Base-by-base conservation (phyloP, 2,888 invertebrate genomes). In the Rhamnusium bicolor region DNA sequence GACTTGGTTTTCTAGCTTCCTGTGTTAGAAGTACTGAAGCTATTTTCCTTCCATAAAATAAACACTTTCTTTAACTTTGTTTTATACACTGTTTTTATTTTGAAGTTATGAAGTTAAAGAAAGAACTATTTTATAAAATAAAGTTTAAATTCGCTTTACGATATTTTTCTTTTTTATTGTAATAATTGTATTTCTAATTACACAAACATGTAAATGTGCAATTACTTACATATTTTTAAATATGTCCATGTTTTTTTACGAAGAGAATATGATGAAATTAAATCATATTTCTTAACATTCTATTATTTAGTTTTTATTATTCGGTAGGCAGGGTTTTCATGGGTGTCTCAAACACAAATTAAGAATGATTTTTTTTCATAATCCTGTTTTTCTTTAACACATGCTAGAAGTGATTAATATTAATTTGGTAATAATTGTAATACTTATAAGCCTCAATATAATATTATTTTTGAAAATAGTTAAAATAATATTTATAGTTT, bases 1-100 rank as follows among this genome's bases (percentile, higher is more conserved):
- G 47, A 77, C 61, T 73, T 73, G 72, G 73, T 74, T 70, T 76
- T 67, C 61, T 70, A 67, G 56, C 27, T 54, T 63, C 8, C n/a
- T n/a, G 3, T 1, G 63, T 63, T 63, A 63, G 49, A 63, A 49
- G 27, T n/a, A 49, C 47, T 27, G 16, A 63, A 63, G 63, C 63
- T 63, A 27, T 24, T 27, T 62, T 62, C 10, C 40, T 24, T 12
- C 24, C 27, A 16, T 40, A 40, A 40, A 1, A 5, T 32, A 40
- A 40, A 40, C n/a, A 40, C 40, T 40, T 40, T n/a, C n/a, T n/a
- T n/a, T 40, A 40, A 40, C 12, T 2, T 40, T 40, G 40, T 40
- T 40, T 40, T n/a, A 40, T 5, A n/a, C 40, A 40, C 12, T 12
- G 12, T 40, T 24, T 24, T 14, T n/a, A n/a, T 32, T 7, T 32